A percentile compares a stretch with the other conserved stretches of the same genome.
Conservation (phyloP, 2,113 vertebrate species). For the Microcebus murinus region DNA sequence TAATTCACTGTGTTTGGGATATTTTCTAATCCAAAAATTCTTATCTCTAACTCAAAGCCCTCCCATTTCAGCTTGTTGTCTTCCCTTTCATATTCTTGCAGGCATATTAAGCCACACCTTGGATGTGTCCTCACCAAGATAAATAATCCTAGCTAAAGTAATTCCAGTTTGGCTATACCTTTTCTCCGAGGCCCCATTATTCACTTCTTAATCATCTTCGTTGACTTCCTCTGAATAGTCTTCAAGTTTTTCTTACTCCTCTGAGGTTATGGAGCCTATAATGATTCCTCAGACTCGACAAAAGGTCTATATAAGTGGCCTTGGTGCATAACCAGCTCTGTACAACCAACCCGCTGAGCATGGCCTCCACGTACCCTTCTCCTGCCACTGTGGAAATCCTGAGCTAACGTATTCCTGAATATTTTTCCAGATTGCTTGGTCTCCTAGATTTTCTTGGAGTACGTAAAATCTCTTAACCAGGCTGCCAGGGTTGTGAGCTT, state of each 20-base stretch:
- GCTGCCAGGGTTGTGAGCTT: not conserved
- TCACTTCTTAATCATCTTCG: constrained; percentile 78
- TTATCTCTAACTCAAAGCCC: constrained; percentile 59
- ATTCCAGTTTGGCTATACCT: constrained; percentile 76
- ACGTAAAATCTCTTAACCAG: not conserved
- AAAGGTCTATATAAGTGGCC: not conserved
- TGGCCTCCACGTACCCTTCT: not conserved
- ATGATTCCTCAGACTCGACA: constrained; percentile 4
- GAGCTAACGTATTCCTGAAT: not conserved
- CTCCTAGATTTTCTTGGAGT: not conserved
- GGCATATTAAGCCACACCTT: constrained; percentile 69
- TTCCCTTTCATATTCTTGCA: constrained; percentile 64
- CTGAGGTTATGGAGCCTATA: constrained; percentile 58
- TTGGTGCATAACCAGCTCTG: not conserved
- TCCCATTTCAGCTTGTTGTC: constrained; percentile 54
- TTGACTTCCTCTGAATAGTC: constrained; percentile 71
- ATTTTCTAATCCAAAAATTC: constrained; percentile 52
- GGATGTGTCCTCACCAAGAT: constrained; percentile 72
- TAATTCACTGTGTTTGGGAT: constrained; percentile 37
- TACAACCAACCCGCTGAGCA: not conserved
- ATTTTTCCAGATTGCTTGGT: not conserved
- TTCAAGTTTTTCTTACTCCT: constrained; percentile 67
- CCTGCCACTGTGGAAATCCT: not conserved
- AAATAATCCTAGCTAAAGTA: constrained; percentile 72
- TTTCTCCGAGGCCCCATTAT: constrained; percentile 74